phyloP scores from a whole-genome alignment of 2,888 invertebrate species.

The Tinea trinotella region DNA sequence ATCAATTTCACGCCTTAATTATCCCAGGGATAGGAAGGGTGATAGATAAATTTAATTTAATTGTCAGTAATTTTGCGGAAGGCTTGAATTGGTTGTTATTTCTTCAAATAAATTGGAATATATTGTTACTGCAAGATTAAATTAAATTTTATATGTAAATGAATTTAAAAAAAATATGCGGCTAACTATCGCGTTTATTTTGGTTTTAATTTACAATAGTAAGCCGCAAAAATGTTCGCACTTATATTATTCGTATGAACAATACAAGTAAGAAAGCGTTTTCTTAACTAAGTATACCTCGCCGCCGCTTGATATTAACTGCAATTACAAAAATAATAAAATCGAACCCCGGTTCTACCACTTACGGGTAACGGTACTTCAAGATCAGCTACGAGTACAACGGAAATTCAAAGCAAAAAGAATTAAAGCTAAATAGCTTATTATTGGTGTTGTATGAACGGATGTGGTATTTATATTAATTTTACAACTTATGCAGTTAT shows the following conservation, averaged over 20 bases:
- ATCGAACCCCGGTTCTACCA: constrained; percentile 30
- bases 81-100: too few relatives aligned
- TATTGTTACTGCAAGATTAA: too few relatives aligned
- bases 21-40: too few relatives aligned
- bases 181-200: too few relatives aligned
- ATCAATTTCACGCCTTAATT: too few relatives aligned
- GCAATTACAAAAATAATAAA: constrained; percentile 66
- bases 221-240: background rate
- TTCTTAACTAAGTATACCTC: constrained; percentile 9
- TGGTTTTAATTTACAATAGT: too few relatives aligned
- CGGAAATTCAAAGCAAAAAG: constrained; percentile 13
- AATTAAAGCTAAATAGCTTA: constrained; percentile 5
- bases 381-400: constrained; percentile 1
- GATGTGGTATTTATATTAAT: constrained; percentile 14
- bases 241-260: constrained; percentile 2
- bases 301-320: constrained; percentile 47
- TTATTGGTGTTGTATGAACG: constrained; percentile 14
- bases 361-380: constrained; percentile 45
- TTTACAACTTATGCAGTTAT: constrained; percentile 4
- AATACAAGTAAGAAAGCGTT: constrained; percentile 16
- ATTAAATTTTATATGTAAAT: too few relatives aligned
- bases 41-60: too few relatives aligned
- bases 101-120: too few relatives aligned
- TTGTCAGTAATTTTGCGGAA: too few relatives aligned
- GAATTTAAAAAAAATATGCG: too few relatives aligned